A percentile compares a stretch with the other conserved stretches of the same genome.
These are phyloP conservation scores for Ecliptopera silaceata DNA, from an alignment of 2,888 invertebrate species.

Conservation along the genomic window DNA sequence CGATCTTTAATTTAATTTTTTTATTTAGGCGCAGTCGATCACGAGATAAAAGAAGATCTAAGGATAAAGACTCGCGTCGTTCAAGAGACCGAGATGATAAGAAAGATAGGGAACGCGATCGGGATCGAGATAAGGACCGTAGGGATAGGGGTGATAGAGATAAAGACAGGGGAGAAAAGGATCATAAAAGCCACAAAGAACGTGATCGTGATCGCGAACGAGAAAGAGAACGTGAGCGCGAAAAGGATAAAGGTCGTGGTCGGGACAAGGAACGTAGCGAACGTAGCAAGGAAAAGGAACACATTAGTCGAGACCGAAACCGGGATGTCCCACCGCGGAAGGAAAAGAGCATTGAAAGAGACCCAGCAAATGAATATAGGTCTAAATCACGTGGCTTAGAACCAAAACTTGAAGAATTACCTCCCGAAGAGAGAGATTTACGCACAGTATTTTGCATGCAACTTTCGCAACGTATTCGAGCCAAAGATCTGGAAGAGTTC, in stretches of 20 bases:
- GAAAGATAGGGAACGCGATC: conserved; percentile 61
- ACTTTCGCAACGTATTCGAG: conserved; percentile 95
- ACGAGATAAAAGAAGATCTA: conserved; percentile 78
- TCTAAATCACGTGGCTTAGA: conserved; percentile 80
- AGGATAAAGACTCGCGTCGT: conserved; percentile 83
- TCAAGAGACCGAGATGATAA: conserved; percentile 81
- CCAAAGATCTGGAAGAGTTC: conserved; percentile 98
- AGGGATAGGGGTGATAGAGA: conserved; percentile 68
- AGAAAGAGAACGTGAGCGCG: conserved; percentile 61
- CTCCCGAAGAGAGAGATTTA: conserved; percentile 99
- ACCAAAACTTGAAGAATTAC: conserved; percentile 88
- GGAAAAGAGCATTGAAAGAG: conserved; percentile 64
- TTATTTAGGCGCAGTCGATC: conserved; percentile 66
- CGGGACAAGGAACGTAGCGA: conserved; percentile 58
- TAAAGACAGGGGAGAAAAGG: conserved; percentile 59
- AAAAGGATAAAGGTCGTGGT: conserved; percentile 69
- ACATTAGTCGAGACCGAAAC: conserved; percentile 50
- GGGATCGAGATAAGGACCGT: conserved; percentile 52
- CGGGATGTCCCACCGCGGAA: conserved; percentile 49
- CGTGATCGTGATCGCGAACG: conserved; percentile 51
- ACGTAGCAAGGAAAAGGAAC: conserved; percentile 56
- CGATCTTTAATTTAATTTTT: background rate
- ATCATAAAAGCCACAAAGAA: conserved; percentile 41
- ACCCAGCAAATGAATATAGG: conserved; percentile 62
- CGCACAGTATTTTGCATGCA: conserved; percentile 99